These are phyloP conservation scores for Pelochelys cantorii DNA, from an alignment of 2,797 vertebrate species.

Conservation along the genomic window DNA sequence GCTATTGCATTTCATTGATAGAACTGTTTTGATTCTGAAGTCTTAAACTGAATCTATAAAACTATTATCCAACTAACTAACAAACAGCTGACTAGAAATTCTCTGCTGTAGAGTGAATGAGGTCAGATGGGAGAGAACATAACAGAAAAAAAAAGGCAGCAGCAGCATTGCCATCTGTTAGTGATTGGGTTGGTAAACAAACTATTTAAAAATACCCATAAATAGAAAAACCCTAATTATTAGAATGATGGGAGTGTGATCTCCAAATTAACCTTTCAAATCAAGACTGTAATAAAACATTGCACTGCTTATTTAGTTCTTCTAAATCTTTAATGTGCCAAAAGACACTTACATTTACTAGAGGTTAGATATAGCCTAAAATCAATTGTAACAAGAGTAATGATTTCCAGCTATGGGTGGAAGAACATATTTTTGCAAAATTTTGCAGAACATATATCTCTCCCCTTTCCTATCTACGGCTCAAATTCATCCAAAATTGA, in stretches of 20 bases:
- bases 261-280: constrained; percentile 60
- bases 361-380: not conserved
- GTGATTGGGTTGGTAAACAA: constrained; percentile 29
- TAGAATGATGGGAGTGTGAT: constrained; percentile 14
- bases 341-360: not conserved
- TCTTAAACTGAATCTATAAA: not conserved
- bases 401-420: not conserved
- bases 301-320: constrained; percentile 7
- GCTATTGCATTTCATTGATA: not conserved
- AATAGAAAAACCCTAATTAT: constrained; percentile 16
- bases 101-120: not conserved
- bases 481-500: not conserved
- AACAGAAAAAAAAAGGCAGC: not conserved
- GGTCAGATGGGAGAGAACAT: constrained; percentile 39
- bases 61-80: not conserved
- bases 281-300: constrained; percentile 8
- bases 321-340: not conserved
- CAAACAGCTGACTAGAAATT: not conserved
- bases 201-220: not conserved
- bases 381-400: not conserved
- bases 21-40: not conserved
- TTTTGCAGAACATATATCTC: not conserved
- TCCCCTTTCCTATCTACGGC: not conserved
- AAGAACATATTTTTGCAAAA: not conserved
- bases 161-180: constrained; percentile 24